phyloP scores from a whole-genome alignment of 2,797 vertebrate species.

The Semotilus atromaculatus region DNA sequence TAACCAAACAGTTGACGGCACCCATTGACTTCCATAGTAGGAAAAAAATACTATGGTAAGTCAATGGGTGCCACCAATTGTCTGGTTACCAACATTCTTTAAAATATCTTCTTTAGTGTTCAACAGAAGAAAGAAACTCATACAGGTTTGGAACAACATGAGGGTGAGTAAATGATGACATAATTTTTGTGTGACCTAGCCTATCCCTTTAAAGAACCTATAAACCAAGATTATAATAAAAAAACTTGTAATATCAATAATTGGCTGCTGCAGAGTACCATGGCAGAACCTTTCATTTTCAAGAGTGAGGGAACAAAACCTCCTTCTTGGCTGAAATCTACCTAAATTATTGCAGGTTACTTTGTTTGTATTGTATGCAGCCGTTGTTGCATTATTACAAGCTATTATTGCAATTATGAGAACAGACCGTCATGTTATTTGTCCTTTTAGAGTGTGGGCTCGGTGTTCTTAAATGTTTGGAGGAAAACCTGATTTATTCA shows the following conservation, averaged over 20 bases:
- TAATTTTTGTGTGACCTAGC: no score
- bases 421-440: conserved; percentile 15
- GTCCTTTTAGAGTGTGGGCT: not conserved
- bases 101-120: no score
- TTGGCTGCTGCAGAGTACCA: not conserved
- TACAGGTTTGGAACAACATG: no score
- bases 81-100: no score
- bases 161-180: no score
- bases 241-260: not conserved
- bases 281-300: not conserved
- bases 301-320: not conserved
- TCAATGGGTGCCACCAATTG: no score
- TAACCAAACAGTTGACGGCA: no score
- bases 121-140: no score
- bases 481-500: conserved; percentile 19
- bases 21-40: no score
- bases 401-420: conserved; percentile 14
- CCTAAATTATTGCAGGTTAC: not conserved
- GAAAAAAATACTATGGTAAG: no score
- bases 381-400: not conserved
- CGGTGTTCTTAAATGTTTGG: not conserved
- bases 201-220: not conserved
- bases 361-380: not conserved
- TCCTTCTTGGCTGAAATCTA: not conserved
- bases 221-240: not conserved